Evolutionary conservation across 1,140 invertebrate species (phyloP), one percentile per base, ranked within the genome.

Genomic region (Trinorchestia longiramus): DNA sequence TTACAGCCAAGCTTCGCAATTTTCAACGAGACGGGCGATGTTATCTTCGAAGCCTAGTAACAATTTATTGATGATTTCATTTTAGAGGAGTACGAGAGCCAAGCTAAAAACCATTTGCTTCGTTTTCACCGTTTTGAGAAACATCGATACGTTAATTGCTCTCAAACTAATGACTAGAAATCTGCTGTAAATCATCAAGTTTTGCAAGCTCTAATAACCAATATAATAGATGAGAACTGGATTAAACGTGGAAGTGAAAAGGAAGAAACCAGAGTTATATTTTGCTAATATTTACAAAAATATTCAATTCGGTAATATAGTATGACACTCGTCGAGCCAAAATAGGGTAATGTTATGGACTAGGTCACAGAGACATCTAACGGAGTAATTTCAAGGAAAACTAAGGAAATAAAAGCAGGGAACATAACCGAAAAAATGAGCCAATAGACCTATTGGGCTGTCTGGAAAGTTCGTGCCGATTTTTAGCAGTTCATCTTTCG

Each of bases 41-140:
- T 36, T 94, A 94, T 94, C 92, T 45, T 43, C 92, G 15, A 15
- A 90, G 43, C 11, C 92, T 45, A 43, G 92, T 94, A 28, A 47
- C 8, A 47, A 94, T 94, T 94, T 47, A 94, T 94, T 94, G 47
- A 94, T 94, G 92, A 40, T 77, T 77, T 19, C 62, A 77, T 77
- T 77, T 77, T 19, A 23, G 62, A 11, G 3, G 28, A 77, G 1
- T 77, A 28, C 11, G 62, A 77, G 62, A 77, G 36, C 43, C 92
- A 94, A 47, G 40, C 92, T 47, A 40, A 40, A 94, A 47, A 0
- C 15, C 36, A 47, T 94, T 45, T 19, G 92, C 92, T 28, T 90
- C 28, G 36, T 90, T 42, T 90, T 42, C 62, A 23, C 19, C 8
- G 1, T 28, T 19, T 77, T 77, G 62, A 36, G 62, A 3, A 77